Evolutionary conservation across 2,888 invertebrate species (phyloP), one percentile per base, ranked within the genome.

Genomic region (Protophormia terraenovae): DNA sequence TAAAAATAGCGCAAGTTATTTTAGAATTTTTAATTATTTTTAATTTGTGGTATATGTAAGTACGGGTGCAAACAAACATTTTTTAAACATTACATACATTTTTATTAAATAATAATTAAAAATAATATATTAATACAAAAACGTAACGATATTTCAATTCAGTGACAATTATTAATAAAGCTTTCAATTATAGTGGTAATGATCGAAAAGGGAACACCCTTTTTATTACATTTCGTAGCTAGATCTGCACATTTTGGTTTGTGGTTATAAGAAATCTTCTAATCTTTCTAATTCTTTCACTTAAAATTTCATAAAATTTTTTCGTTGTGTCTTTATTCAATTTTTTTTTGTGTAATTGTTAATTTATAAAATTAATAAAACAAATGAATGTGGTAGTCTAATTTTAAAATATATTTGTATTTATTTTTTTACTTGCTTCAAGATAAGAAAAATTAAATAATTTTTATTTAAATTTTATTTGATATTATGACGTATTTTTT

Each of bases 1-100:
- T 79, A 79, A 84, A 84, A 75, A 79, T 79, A 84, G 71, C 62
- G 67, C 45, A 35, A 24, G 24, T 67, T 66, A 45, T 66, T 78
- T 50, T 50, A 55, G 35, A 35, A 38, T 62, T 50, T 50, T 27
- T 71, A 71, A 62, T 71, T 50, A 19, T 14, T 14, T 79, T 62
- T 71, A 71, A 22, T 47, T 66, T 53, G n/a, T n/a, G n/a, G n/a
- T n/a, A n/a, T n/a, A n/a, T n/a, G n/a, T 19, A 38, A 38, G 58
- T 14, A 29, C 53, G 29, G 19, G 32, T 35, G 58, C 62, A 35
- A 47, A 24, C 55, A 55, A 66, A 53, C 7, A 53, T 24, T 53
- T 60, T 29, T 73, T 29, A 27, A 50, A 29, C 47, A 77, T 72
- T 47, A 58, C n/a, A n/a, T n/a, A n/a, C n/a, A 72, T 78, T 73